These are phyloP conservation scores for Drosophila fuyamai DNA, from an alignment of 1,140 invertebrate genomes.

Conservation along the genomic window DNA sequence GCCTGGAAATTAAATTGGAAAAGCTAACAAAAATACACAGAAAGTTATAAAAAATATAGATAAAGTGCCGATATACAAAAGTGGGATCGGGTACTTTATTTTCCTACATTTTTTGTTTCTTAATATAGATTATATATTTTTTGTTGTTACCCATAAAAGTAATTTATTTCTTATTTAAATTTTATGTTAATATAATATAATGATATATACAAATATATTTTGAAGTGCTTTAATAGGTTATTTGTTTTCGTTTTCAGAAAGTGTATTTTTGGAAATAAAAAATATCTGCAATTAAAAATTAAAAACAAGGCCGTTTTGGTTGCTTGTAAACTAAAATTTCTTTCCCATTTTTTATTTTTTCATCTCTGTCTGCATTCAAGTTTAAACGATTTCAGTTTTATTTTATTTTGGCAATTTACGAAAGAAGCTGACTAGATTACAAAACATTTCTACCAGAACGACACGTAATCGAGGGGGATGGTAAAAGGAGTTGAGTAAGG, in stretches of 20 bases:
- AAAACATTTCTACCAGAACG: constrained; percentile 25
- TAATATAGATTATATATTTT: no score
- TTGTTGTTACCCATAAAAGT: no score
- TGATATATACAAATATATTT: no score
- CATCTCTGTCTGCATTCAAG: constrained; percentile 48
- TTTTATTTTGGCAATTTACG: constrained; percentile 44
- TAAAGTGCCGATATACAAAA: not conserved
- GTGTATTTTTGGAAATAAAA: no score
- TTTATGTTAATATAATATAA: no score
- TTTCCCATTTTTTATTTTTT: not conserved
- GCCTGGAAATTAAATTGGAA: constrained; percentile 10
- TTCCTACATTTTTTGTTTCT: no score
- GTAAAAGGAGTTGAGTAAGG: constrained; percentile 18
- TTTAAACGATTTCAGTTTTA: constrained; percentile 48
- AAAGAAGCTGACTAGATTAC: constrained; percentile 42
- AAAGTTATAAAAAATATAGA: constrained; percentile 5
- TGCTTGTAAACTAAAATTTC: not conserved
- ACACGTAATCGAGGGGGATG: constrained; percentile 45
- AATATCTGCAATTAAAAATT: no score
- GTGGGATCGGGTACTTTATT: no score
- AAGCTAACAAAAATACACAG: constrained; percentile 37
- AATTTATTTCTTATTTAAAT: no score
- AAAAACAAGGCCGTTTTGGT: no score
- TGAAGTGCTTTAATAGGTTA: no score
- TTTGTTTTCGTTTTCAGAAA: no score